These are phyloP conservation scores for Drusus annulatus DNA, from an alignment of 1,140 invertebrate genomes.

Conservation along the genomic window DNA sequence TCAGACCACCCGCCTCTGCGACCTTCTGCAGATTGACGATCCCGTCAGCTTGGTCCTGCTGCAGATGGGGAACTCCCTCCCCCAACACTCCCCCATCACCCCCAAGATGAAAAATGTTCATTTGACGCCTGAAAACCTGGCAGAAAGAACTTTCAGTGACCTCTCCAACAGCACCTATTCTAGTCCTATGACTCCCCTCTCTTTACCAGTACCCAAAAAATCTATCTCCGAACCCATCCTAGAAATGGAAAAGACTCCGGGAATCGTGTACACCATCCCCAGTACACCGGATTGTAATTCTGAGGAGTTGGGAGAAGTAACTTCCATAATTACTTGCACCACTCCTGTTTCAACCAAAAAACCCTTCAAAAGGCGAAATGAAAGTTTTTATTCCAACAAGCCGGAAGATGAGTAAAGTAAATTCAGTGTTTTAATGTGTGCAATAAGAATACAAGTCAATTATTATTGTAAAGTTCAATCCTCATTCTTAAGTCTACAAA, in stretches of 20 bases:
- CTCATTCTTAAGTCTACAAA: background rate
- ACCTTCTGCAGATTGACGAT: slow-evolving; percentile 85
- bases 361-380: slow-evolving; percentile 68
- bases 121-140: too few species aligned
- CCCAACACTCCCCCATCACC: slow-evolving; percentile 54
- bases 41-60: slow-evolving; percentile 74
- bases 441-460: too few species aligned
- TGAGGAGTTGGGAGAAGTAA: background rate
- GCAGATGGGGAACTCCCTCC: slow-evolving; percentile 58
- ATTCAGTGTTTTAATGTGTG: background rate
- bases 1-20: slow-evolving; percentile 88
- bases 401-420: slow-evolving; percentile 56
- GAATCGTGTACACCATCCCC: too few species aligned
- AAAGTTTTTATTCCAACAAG: slow-evolving; percentile 65
- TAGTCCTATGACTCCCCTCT: slow-evolving; percentile 39
- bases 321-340: slow-evolving; percentile 5
- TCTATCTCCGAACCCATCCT: background rate
- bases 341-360: slow-evolving; percentile 63
- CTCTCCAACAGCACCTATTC: slow-evolving; percentile 60
- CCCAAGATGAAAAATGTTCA: slow-evolving; percentile 1
- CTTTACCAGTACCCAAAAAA: slow-evolving; percentile 37
- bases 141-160: slow-evolving; percentile 31
- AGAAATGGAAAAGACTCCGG: background rate
- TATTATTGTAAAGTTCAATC: too few species aligned
- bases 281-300: background rate